Conservation (phyloP, 2,113 vertebrate genomes). For the Cyanoramphus novaezelandiae region DNA sequence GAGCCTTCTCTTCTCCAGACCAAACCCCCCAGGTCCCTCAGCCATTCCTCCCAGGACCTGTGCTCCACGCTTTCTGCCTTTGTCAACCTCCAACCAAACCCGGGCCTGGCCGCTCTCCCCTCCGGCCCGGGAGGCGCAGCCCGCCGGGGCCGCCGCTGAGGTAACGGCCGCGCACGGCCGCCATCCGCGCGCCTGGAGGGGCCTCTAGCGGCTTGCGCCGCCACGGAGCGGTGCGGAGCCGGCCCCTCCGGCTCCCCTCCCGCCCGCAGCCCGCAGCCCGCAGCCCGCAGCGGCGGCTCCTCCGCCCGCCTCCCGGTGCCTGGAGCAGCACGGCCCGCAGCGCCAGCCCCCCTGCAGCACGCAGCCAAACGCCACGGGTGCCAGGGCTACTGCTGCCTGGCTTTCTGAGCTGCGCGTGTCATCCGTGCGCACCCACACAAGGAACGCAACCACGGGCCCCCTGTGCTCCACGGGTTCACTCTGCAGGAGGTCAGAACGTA, state of each 20-base stretch:
- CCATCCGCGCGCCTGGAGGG: background rate
- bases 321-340: too few species aligned
- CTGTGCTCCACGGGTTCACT: accelerated
- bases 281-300: too few species aligned
- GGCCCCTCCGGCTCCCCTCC: too few species aligned
- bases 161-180: background rate
- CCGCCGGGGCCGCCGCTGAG: too few species aligned
- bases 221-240: background rate
- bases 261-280: too few species aligned
- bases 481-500: accelerated
- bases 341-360: background rate
- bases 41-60: background rate
- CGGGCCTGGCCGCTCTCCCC: accelerated
- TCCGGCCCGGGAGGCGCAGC: background rate
- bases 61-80: too few species aligned
- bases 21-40: background rate
- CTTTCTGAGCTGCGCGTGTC: accelerated
- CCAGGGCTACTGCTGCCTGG: background rate
- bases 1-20: background rate
- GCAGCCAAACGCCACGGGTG: background rate
- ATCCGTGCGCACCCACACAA: accelerated
- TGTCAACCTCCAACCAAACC: background rate
- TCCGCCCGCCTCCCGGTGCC: too few species aligned
- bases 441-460: accelerated
- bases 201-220: background rate